phyloP scores from a whole-genome alignment of 2,888 invertebrate species.

The Epistrophe grossulariae region DNA sequence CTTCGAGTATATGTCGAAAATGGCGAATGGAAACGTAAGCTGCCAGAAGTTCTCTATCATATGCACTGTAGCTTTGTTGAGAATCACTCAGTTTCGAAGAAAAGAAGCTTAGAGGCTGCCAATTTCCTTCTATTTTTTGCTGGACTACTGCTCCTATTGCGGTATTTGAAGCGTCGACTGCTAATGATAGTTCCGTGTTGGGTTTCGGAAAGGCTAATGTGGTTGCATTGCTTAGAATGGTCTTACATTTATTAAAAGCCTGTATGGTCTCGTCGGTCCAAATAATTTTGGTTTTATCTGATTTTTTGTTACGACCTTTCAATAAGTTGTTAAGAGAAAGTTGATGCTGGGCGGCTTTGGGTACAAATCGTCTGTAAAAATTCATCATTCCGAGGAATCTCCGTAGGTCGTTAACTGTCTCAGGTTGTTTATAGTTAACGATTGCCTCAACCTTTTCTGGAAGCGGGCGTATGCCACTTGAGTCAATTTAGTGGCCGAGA shows the following conservation, averaged over 20 bases:
- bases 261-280: neutral
- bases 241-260: neutral
- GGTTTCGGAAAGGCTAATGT: neutral
- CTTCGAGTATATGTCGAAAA: neutral
- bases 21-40: neutral
- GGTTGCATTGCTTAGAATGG: neutral
- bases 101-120: conserved; percentile 32
- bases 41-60: conserved; percentile 40
- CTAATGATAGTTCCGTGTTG: neutral
- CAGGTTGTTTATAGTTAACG: too few species aligned
- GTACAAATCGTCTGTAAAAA: too few species aligned
- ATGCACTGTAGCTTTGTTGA: conserved; percentile 20
- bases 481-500: too few species aligned
- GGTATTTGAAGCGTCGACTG: neutral
- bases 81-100: neutral
- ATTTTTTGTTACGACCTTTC: neutral
- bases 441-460: too few species aligned
- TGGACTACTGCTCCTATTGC: neutral
- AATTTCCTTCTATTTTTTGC: neutral
- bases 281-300: neutral
- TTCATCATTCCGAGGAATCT: too few species aligned
- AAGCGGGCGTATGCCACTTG: too few species aligned
- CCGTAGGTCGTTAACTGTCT: too few species aligned
- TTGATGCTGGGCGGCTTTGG: too few species aligned
- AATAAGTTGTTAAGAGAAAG: neutral